Percentiles rank a stretch among this genome's conserved stretches.
These are phyloP conservation scores for Gobius niger DNA, from an alignment of 2,113 vertebrate species.

Conservation along the genomic window DNA sequence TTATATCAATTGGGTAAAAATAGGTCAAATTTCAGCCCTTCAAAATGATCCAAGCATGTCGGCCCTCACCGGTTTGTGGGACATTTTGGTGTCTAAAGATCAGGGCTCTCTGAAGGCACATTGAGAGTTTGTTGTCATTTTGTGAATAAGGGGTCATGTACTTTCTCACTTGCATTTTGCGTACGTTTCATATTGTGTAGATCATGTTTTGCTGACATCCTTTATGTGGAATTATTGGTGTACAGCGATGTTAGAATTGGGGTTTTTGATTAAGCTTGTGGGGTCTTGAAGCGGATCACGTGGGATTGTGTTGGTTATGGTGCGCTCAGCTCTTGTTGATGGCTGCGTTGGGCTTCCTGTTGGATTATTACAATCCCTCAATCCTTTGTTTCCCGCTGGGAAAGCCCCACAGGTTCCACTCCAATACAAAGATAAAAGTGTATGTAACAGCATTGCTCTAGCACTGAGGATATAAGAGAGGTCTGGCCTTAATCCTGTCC, in stretches of 20 bases:
- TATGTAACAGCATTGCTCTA: conserved; percentile 55
- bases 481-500: conserved; percentile 69
- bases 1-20: no score
- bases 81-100: no score
- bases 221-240: neutral
- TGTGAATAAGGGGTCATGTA: neutral
- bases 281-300: conserved; percentile 11
- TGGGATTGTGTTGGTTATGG: conserved; percentile 12
- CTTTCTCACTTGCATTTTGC: neutral
- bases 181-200: neutral
- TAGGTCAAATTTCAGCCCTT: no score
- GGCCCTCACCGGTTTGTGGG: no score
- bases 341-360: conserved; percentile 39
- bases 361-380: conserved; percentile 70
- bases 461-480: conserved; percentile 42
- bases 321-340: conserved; percentile 33
- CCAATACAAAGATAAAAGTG: conserved; percentile 45
- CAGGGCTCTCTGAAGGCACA: no score
- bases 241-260: neutral
- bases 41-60: no score
- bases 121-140: no score
- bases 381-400: conserved; percentile 59
- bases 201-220: neutral
- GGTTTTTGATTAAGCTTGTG: conserved; percentile 2
- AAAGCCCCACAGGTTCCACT: conserved; percentile 58